A percentile compares a stretch with the other conserved stretches of the same genome.
These are phyloP conservation scores for Drosophila ambigua DNA, from an alignment of 1,140 invertebrate species.

Conservation along the genomic window DNA sequence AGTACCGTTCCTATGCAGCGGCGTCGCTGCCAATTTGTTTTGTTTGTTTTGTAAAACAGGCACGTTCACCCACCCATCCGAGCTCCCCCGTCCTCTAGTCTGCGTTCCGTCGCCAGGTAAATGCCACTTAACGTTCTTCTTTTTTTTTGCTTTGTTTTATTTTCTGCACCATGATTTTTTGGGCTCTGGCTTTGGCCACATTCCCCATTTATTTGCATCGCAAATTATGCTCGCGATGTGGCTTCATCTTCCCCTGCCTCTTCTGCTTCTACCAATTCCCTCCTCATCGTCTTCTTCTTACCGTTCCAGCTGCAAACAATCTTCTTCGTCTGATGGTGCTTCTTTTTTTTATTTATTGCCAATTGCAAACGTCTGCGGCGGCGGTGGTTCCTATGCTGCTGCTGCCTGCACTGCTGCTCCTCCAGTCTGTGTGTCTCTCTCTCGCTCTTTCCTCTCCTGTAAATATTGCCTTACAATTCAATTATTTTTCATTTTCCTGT, in stretches of 20 bases:
- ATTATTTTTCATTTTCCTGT: slow-evolving; percentile 79
- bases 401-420: too few species aligned
- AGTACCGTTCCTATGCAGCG: slow-evolving; percentile 36
- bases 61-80: slow-evolving; percentile 48
- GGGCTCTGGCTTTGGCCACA: slow-evolving; percentile 36
- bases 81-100: neutral
- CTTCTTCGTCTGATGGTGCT: slow-evolving; percentile 25
- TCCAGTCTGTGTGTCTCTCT: slow-evolving; percentile 18
- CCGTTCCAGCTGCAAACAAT: slow-evolving; percentile 59
- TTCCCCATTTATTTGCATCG: slow-evolving; percentile 71
- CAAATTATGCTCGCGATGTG: slow-evolving; percentile 58
- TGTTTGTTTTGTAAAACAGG: slow-evolving; percentile 80
- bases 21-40: slow-evolving; percentile 40
- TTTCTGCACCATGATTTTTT: slow-evolving; percentile 66
- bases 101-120: slow-evolving; percentile 48
- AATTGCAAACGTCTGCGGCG: slow-evolving; percentile 70
- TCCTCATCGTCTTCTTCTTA: slow-evolving; percentile 8
- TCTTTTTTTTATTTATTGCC: slow-evolving; percentile 69
- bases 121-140: slow-evolving; percentile 71
- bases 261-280: slow-evolving; percentile 6
- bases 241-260: too few species aligned
- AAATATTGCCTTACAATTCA: slow-evolving; percentile 74
- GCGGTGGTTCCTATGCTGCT: slow-evolving; percentile 34
- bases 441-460: slow-evolving; percentile 24
- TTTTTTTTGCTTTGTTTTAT: slow-evolving; percentile 12